Conservation (phyloP, 2,888 invertebrate species). For the Ligdia adustata region DNA sequence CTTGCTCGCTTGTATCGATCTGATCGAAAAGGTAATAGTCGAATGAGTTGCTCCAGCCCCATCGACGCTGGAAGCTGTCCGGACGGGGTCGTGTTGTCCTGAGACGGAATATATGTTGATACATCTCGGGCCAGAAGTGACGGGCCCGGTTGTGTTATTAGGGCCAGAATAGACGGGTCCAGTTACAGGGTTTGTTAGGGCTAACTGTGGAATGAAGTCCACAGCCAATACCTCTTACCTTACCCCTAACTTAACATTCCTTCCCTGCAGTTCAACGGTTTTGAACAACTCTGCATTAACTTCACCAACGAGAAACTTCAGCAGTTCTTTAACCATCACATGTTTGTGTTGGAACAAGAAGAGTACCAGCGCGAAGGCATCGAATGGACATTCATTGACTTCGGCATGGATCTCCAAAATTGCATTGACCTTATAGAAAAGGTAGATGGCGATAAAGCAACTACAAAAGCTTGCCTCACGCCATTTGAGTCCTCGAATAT, state of each 20-base stretch:
- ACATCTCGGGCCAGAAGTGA: constrained; percentile 40
- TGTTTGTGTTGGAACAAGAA: constrained; percentile 99
- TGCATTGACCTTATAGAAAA: constrained; percentile 98
- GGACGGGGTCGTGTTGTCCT: constrained; percentile 43
- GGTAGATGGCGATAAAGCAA: constrained; percentile 87
- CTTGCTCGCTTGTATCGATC: constrained; percentile 96
- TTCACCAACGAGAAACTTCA: constrained; percentile 99
- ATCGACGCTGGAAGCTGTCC: constrained; percentile 53
- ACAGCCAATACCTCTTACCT: constrained; percentile 53
- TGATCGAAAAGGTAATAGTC: constrained; percentile 94
- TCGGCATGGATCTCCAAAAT: constrained; percentile 97
- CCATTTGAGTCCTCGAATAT: constrained; percentile 66
- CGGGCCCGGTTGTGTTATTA: constrained; percentile 34
- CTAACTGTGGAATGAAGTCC: constrained; percentile 74
- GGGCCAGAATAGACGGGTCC: constrained; percentile 28
- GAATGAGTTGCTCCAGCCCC: constrained; percentile 43
- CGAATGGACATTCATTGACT: constrained; percentile 98
- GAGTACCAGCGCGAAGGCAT: constrained; percentile 98
- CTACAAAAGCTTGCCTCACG: constrained; percentile 78
- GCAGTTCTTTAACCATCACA: constrained; percentile 99
- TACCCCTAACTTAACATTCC: constrained; percentile 65
- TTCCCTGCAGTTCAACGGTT: constrained; percentile 94
- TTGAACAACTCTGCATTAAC: constrained; percentile 99
- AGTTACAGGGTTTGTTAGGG: constrained; percentile 40
- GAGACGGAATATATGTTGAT: constrained; percentile 11